These are phyloP conservation scores for Scaptomyza hsui DNA, from an alignment of 1,140 invertebrate genomes.

Conservation along the genomic window DNA sequence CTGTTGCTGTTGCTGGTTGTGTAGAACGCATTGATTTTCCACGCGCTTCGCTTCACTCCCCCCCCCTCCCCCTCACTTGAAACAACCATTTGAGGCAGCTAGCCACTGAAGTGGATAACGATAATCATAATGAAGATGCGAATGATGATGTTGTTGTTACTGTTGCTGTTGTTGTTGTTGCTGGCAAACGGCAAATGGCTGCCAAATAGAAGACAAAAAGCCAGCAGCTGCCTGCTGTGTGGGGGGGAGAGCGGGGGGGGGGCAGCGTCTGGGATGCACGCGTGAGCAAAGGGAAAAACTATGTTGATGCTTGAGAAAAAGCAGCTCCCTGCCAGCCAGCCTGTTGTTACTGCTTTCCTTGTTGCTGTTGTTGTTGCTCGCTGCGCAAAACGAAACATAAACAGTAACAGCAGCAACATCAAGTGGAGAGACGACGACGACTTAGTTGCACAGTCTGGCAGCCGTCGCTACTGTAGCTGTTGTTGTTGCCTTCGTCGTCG, in stretches of 20 bases:
- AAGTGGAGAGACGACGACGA: conserved; percentile 54
- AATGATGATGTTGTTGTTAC: neutral
- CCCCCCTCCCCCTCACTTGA: conserved; percentile 9
- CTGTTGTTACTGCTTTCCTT: conserved; percentile 16
- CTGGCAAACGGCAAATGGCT: conserved; percentile 61
- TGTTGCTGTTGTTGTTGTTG: conserved; percentile 8
- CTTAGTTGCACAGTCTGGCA: conserved; percentile 43
- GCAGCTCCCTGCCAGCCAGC: conserved; percentile 5
- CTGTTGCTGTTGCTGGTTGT: conserved; percentile 5
- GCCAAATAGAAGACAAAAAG: conserved; percentile 46
- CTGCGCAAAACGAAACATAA: conserved; percentile 78
- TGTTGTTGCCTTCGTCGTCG: conserved; percentile 21
- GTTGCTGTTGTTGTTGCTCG: conserved; percentile 41
- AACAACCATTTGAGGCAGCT: conserved; percentile 10
- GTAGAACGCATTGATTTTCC: conserved; percentile 65
- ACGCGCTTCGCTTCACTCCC: conserved; percentile 27
- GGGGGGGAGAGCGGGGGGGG: neutral
- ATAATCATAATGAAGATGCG: conserved; percentile 25
- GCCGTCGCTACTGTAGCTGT: neutral
- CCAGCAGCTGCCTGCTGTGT: conserved; percentile 5
- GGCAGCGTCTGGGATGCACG: conserved; percentile 26
- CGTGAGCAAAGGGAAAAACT: conserved; percentile 53
- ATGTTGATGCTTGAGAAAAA: conserved; percentile 66
- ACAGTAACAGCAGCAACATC: conserved; percentile 65
- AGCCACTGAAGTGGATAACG: conserved; percentile 44